Conservation (phyloP, 2,888 invertebrate species). For the Polia nebulosa region DNA sequence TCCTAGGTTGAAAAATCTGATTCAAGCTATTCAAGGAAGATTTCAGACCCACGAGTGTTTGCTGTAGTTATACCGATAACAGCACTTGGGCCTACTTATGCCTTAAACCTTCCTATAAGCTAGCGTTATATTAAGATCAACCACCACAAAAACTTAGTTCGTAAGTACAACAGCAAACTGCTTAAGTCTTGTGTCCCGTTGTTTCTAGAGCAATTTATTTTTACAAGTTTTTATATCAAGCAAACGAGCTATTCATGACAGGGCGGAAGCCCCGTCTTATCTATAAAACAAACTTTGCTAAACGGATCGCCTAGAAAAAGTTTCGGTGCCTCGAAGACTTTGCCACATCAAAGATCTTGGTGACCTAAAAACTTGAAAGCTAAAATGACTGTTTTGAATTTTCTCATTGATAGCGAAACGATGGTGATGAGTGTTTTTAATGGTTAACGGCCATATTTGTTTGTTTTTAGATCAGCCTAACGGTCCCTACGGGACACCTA, state of each 20-base stretch:
- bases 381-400: constrained; percentile 38
- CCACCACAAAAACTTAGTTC: constrained; percentile 32
- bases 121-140: constrained; percentile 6
- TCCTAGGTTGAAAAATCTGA: no score
- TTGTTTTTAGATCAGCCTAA: no score
- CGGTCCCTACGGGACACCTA: no score
- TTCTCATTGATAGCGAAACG: constrained; percentile 16
- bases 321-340: constrained; percentile 47
- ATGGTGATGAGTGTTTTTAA: constrained; percentile 5
- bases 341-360: constrained; percentile 51
- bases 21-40: neutral
- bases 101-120: no score
- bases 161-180: constrained; percentile 35
- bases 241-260: constrained; percentile 60
- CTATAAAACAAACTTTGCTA: constrained; percentile 60
- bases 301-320: constrained; percentile 58
- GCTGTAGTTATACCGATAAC: neutral
- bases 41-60: no score
- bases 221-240: constrained; percentile 60
- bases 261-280: constrained; percentile 53
- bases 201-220: constrained; percentile 55
- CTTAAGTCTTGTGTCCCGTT: constrained; percentile 43
- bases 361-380: constrained; percentile 38
- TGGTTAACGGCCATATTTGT: neutral
- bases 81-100: neutral